Evolutionary conservation across 2,888 invertebrate species (phyloP), one percentile per base, ranked within the genome.

Genomic region (Psylliodes chrysocephalus): DNA sequence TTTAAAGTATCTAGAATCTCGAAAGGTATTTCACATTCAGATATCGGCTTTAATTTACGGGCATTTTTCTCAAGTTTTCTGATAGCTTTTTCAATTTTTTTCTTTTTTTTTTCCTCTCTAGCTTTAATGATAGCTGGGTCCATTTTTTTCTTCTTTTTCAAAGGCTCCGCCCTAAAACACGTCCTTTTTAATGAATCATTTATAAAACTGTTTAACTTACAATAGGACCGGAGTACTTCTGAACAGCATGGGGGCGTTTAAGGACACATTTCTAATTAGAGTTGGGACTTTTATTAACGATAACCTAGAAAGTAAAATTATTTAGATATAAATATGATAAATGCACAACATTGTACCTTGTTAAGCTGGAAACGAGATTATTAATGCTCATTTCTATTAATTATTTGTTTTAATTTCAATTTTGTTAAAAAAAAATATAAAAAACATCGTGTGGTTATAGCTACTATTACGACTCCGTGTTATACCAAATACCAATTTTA

Each of bases 51-150:
- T 51, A 95, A 80, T 78, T 95, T 94, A 28, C 89, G 85, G 0
- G 92, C 88, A 83, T 90, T 88, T 78, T 90, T 95, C 78, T 95
- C 90, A 64, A 98, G 81, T 69, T 89, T 86, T 53, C 91, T 85
- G 68, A 98, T 96, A 79, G 90, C 91, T 79, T 94, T 96, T 79
- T 96, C 96, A 1, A 98, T 71, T 80, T 91, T 94, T 77, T 88
- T 93, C 59, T 89, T 90, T 67, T 87, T 91, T 53, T 94, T 88
- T 0, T 94, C 93, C 78, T 96, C 95, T 73, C 95, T 87, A 12
- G 90, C 90, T 79, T 90, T 91, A 0, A 95, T 71, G 25, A 97
- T 83, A 3, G 87, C 87, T 1, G 95, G 95, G 82, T 97, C 96
- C 0, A 94, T 55, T 77, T 88, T 90, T 79, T 91, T 95, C 82